Evolutionary conservation across 2,113 vertebrate genomes (phyloP), one percentile per base, ranked within the genome.

Genomic region (Mus pahari): DNA sequence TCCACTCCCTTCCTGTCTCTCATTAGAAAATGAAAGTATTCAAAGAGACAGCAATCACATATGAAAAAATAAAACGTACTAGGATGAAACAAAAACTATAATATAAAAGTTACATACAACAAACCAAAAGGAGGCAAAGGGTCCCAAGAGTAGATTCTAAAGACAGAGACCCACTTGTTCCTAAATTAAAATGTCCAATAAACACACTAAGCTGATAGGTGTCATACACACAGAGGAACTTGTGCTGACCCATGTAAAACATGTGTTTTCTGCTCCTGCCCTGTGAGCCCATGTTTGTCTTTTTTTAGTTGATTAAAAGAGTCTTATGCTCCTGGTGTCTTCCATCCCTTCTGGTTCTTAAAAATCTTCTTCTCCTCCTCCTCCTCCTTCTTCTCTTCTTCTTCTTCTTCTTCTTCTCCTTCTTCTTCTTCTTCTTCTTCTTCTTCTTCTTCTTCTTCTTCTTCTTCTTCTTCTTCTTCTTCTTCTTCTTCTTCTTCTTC

Each of bases 171-270:
- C 5, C 74, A 75, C 13, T 75, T 75, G 73, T 75, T 45, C 12
- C 45, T 5, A 75, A 5, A 45, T 5, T 45, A 11, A 75, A 75
- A 24, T 45, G 6, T 45, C 1, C 0, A 24, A 26, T 45, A 45
- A 26, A 42, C 28, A 26, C 45, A 7, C 11, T 75, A 45, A 28
- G 39, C 11, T 45, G 26, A 45, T 75, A 45, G 42, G 22, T 45
- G 13, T 45, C 24, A 75, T 75, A 20, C 14, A 75, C 73, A 28
- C 5, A 14, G 73, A 75, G 0, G 42, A 7, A 24, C 11, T 45
- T 5, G 2, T 14, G 14, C 12, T 7, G 5, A 45, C 24, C 24
- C 5, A 28, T 14, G 5, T 48, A 28, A 12, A 7, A 0, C 5
- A 24, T 45, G 73, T 48, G 2, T 1, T 75, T 75, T 12, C 12